A percentile compares a stretch with the other conserved stretches of the same genome.
phyloP scores from a whole-genome alignment of 64 coral and sea anemone species.

The Stichodactyla helianthus region DNA sequence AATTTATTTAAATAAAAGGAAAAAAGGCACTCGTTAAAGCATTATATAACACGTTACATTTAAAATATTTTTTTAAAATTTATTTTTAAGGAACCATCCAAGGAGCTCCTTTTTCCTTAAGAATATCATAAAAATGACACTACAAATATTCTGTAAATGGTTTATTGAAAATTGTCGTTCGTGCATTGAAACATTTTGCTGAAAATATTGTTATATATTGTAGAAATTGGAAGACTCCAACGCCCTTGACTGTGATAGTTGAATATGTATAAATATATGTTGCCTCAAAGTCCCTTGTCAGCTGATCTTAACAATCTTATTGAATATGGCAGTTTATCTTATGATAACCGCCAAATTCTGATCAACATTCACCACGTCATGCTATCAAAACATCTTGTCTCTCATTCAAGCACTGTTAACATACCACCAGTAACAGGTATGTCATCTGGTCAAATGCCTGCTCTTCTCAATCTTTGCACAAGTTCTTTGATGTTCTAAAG shows the following conservation, averaged over 20 bases:
- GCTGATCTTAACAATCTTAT: neutral
- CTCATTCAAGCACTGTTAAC: neutral
- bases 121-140: no score
- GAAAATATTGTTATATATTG: no score
- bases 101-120: no score
- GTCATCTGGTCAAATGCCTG: neutral
- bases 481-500: neutral
- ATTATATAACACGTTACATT: no score
- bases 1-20: neutral
- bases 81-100: no score
- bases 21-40: no score
- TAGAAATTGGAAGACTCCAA: neutral
- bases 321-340: constrained; percentile 13
- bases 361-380: constrained; percentile 1
- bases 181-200: no score
- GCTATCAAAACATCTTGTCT: neutral
- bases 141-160: no score
- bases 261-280: neutral
- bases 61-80: no score
- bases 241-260: neutral
- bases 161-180: no score
- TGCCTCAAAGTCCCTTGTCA: neutral
- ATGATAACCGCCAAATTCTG: neutral
- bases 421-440: neutral
- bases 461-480: neutral